Evolutionary conservation across 2,797 vertebrate genomes (phyloP).

Genomic region (Chiroxiphia lanceolata): DNA sequence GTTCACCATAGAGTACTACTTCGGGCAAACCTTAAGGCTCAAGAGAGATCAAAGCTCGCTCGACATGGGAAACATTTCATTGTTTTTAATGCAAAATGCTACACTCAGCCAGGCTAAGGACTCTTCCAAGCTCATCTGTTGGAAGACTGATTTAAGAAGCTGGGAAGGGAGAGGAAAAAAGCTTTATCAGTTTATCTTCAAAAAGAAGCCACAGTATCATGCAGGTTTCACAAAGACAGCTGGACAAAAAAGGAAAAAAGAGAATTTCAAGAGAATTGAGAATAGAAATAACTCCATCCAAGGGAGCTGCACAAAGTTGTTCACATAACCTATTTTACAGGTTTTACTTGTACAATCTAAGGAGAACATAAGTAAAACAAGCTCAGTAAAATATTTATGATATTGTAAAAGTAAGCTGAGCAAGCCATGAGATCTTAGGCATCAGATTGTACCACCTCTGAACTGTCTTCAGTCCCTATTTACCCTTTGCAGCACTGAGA

Average conservation of each 20-base stretch:
- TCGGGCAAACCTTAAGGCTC: background rate
- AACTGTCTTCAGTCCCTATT: background rate
- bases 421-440: background rate
- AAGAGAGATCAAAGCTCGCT: background rate
- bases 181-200: background rate
- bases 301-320: background rate
- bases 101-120: background rate
- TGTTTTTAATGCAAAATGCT: background rate
- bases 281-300: background rate
- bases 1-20: background rate
- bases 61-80: background rate
- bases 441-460: background rate
- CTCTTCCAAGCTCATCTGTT: background rate
- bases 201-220: background rate
- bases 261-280: background rate
- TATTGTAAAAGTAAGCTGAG: background rate
- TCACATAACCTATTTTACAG: background rate
- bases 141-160: background rate
- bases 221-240: background rate
- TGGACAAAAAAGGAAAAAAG: background rate
- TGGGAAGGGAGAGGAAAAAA: background rate
- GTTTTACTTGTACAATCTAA: background rate
- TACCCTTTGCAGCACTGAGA: background rate
- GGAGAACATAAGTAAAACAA: background rate
- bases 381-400: background rate